Evolutionary conservation across 2,113 vertebrate species (phyloP), one percentile per base, ranked within the genome.

Genomic region (Sorex fumeus): DNA sequence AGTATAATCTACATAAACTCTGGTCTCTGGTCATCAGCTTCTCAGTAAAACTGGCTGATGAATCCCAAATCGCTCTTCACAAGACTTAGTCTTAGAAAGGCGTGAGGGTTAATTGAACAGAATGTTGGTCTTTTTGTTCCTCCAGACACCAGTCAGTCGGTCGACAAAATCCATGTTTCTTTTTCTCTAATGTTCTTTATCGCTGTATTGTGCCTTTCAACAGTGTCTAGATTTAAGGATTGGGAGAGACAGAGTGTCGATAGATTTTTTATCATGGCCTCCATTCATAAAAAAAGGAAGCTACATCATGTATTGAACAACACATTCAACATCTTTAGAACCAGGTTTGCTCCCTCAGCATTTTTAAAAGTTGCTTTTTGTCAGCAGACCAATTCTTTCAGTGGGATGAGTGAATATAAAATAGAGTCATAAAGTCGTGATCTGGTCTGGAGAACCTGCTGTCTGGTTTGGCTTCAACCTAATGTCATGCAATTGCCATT

Each of bases 251-350:
- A 43, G n/a, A 47, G 23, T 23, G n/a, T 70, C 66, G 69, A 23
- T 28, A 90, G 91, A 95, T 92, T 90, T 62, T 40, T 66, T 81
- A 81, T 91, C 88, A 85, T 84, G 79, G 80, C 30, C 83, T 88
- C 78, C 43, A 76, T 85, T 95, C 91, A 70, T 70, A 66, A 53
- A 86, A 86, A 71, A 90, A 69, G 70, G 88, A 91, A 93, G 70
- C 62, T 19, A 27, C 30, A 43, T 72, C 83, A 60, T 47, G 83
- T 82, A 77, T 2, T 88, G 79, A 92, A 74, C 40, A 72, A 43
- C 34, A 16, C 3, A 5, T 45, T 77, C 21, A 15, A 19, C 60
- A 80, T 88, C 67, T 43, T 64, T 67, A 32, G 36, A 90, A 34
- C 6, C 23, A 32, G 53, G n/a, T 11, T 57, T 60, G 30, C 95